Percentiles rank a stretch among this genome's conserved stretches.
phyloP scores from a whole-genome alignment of 2,797 vertebrate species.

The Xenopus petersii region DNA sequence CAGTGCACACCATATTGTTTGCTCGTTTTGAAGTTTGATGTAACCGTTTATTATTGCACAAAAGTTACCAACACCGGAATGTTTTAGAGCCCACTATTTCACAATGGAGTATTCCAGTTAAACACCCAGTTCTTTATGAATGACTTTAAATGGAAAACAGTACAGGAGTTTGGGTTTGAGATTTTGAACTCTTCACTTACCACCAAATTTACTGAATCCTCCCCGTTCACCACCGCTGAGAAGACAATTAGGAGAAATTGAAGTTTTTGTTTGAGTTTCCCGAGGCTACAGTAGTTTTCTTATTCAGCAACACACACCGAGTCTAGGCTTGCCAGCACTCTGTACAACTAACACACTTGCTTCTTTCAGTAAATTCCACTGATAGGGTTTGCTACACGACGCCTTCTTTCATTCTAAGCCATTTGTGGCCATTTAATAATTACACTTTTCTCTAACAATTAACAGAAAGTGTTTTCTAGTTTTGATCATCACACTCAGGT shows the following conservation, averaged over 20 bases:
- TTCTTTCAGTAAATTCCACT: slow-evolving; percentile 2
- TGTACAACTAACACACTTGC: slow-evolving; percentile 21
- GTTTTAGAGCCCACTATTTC: neutral
- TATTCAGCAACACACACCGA: slow-evolving; percentile 14
- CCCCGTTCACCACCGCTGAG: slow-evolving; percentile 96
- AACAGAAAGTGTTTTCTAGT: slow-evolving; percentile 2
- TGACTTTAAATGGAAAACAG: slow-evolving; percentile 56
- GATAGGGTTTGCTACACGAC: neutral
- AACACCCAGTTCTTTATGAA: slow-evolving; percentile 18
- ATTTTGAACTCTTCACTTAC: slow-evolving; percentile 87
- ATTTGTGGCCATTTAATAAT: slow-evolving; percentile 2
- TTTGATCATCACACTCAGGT: slow-evolving; percentile 14
- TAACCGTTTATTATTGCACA: neutral
- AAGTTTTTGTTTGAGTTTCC: slow-evolving; percentile 63
- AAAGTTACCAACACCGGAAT: slow-evolving; percentile 6
- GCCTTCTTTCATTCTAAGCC: neutral
- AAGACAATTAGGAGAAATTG: slow-evolving; percentile 89
- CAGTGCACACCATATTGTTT: neutral
- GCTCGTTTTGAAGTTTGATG: neutral
- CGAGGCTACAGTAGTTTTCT: slow-evolving; percentile 36
- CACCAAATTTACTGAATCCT: slow-evolving; percentile 98
- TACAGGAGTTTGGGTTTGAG: slow-evolving; percentile 55
- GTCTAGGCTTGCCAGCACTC: too few species aligned
- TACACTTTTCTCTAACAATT: neutral
- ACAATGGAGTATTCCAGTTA: neutral